These are phyloP conservation scores for Craterocephalus amniculus DNA, from an alignment of 2,797 vertebrate genomes.

Conservation along the genomic window DNA sequence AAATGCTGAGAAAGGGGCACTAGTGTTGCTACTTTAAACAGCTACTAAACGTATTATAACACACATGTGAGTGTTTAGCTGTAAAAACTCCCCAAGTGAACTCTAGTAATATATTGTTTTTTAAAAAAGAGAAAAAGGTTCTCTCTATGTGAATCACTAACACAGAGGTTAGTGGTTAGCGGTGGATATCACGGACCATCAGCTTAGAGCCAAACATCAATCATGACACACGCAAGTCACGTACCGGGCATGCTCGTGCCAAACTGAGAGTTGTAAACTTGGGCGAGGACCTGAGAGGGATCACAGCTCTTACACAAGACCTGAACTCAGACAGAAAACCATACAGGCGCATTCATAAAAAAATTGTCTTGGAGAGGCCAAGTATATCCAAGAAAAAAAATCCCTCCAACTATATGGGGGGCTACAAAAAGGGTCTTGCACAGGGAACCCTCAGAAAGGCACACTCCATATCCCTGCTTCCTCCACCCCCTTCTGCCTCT, in stretches of 20 bases:
- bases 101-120: neutral
- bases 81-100: conserved; percentile 14
- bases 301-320: conserved; percentile 39
- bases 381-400: conserved; percentile 76
- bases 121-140: conserved; percentile 9
- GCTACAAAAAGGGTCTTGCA: conserved; percentile 52
- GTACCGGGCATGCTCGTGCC: conserved; percentile 44
- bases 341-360: conserved; percentile 65
- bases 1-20: neutral
- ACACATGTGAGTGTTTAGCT: neutral
- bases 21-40: neutral
- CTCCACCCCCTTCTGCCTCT: conserved; percentile 60
- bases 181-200: conserved; percentile 56
- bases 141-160: conserved; percentile 22
- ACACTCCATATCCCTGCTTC: conserved; percentile 59
- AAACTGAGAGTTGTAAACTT: conserved; percentile 58
- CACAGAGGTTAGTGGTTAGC: conserved; percentile 44
- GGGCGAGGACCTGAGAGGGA: conserved; percentile 32
- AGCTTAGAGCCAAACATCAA: conserved; percentile 63
- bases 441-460: conserved; percentile 70
- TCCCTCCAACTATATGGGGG: conserved; percentile 62
- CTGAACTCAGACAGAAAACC: conserved; percentile 64
- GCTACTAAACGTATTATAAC: neutral
- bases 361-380: conserved; percentile 61
- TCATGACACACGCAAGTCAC: conserved; percentile 61